phyloP scores from a whole-genome alignment of 2,113 vertebrate species.

The Tragulus kanchil region DNA sequence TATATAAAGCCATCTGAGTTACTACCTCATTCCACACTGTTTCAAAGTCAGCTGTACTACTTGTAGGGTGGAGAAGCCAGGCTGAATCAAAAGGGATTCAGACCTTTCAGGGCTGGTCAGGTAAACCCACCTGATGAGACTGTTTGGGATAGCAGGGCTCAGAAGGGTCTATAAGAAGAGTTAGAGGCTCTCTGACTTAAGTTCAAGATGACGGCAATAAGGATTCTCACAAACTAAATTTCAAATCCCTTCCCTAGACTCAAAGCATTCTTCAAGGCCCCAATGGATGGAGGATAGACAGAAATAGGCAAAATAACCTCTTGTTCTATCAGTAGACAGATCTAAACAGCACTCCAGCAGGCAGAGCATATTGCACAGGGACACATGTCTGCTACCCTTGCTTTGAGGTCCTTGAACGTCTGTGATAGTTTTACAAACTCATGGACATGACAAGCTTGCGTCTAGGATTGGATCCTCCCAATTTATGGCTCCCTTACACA shows the following conservation, averaged over 20 bases:
- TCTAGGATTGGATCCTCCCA: neutral
- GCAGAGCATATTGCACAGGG: neutral
- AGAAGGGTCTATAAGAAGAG: neutral
- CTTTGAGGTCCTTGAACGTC: neutral
- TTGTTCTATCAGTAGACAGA: neutral
- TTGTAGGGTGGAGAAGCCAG: neutral
- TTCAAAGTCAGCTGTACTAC: neutral
- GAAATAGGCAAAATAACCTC: neutral
- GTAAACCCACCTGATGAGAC: neutral
- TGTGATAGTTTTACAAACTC: neutral
- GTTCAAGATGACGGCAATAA: neutral
- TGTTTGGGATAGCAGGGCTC: neutral
- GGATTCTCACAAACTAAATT: constrained; percentile 28
- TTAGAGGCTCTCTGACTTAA: neutral
- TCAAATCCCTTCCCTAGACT: constrained; percentile 3
- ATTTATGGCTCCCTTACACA: neutral
- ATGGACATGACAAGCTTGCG: neutral
- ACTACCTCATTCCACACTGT: neutral
- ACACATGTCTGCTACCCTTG: neutral
- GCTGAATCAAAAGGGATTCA: neutral
- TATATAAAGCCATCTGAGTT: neutral
- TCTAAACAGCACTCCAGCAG: neutral
- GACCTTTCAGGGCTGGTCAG: neutral
- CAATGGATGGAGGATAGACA: neutral
- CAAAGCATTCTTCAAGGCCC: neutral